A percentile compares a stretch with the other conserved stretches of the same genome.
Conservation (phyloP, 2,797 vertebrate species). For the Gadopsis marmoratus region DNA sequence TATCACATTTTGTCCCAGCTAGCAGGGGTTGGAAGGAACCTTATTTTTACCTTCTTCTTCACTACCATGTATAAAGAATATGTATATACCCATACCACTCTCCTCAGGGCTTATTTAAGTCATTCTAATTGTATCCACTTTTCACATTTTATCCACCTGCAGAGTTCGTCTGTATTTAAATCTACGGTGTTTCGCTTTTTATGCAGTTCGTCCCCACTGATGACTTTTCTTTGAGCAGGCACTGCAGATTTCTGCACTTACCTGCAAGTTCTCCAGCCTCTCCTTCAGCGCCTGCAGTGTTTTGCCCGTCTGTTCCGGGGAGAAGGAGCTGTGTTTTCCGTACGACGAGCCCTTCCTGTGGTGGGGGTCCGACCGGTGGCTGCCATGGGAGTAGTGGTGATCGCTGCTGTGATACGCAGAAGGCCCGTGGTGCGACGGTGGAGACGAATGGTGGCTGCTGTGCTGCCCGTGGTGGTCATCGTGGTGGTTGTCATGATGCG, state of each 20-base stretch:
- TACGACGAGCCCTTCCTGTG: constrained; percentile 73
- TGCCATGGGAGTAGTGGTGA: constrained; percentile 68
- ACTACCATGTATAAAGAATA: background rate
- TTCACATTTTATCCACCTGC: background rate
- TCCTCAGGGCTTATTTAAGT: background rate
- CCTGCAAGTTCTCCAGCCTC: constrained; percentile 88
- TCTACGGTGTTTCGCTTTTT: background rate
- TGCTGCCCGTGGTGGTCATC: constrained; percentile 60
- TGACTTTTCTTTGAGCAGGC: background rate
- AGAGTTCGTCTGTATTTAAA: background rate
- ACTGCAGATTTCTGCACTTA: constrained; percentile 45
- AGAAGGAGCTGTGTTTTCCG: constrained; percentile 75
- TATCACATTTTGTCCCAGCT: background rate
- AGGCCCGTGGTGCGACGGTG: constrained; percentile 59
- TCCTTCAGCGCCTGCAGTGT: constrained; percentile 88
- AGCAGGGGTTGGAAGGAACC: background rate
- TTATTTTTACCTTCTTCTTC: background rate
- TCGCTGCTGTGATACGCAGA: constrained; percentile 68
- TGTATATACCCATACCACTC: background rate
- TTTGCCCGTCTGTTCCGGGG: constrained; percentile 85
- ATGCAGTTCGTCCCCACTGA: background rate
- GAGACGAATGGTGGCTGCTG: constrained; percentile 33
- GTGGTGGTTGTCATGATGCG: constrained; percentile 53
- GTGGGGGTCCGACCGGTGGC: constrained; percentile 76
- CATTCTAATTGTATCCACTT: background rate